phyloP scores from a whole-genome alignment of 2,797 vertebrate species.

The Xenopus petersii region DNA sequence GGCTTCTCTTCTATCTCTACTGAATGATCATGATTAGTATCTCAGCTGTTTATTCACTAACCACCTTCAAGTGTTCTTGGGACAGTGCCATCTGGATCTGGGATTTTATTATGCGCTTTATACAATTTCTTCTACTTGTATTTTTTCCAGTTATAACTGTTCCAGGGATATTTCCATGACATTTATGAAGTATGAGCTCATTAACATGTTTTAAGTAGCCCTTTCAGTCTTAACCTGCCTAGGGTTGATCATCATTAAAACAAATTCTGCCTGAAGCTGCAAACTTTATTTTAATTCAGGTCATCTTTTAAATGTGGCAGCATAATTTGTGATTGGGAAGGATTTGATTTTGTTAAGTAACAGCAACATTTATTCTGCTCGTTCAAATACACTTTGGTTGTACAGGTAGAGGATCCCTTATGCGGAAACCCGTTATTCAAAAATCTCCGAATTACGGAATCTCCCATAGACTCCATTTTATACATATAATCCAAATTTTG shows the following conservation, averaged over 20 bases:
- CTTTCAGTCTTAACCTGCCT: neutral
- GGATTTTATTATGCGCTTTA: slow-evolving; percentile 26
- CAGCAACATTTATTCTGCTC: too few relatives aligned
- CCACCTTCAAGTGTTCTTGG: slow-evolving; percentile 50
- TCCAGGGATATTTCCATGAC: slow-evolving; percentile 13
- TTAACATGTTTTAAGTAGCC: slow-evolving; percentile 13
- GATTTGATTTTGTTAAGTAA: too few relatives aligned
- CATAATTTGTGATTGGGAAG: too few relatives aligned
- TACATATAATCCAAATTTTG: too few relatives aligned
- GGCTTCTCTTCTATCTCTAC: slow-evolving; percentile 8
- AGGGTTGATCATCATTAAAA: neutral
- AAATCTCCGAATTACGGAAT: too few relatives aligned
- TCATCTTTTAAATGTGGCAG: too few relatives aligned
- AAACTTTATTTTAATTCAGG: neutral
- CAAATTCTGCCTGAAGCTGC: neutral
- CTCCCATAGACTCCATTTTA: too few relatives aligned
- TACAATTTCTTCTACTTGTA: slow-evolving; percentile 9
- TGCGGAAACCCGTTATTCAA: too few relatives aligned
- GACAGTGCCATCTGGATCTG: slow-evolving; percentile 39
- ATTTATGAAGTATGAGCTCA: slow-evolving; percentile 20
- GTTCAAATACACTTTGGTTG: too few relatives aligned
- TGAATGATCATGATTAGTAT: slow-evolving; percentile 49
- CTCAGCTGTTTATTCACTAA: slow-evolving; percentile 44
- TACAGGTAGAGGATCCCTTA: too few relatives aligned
- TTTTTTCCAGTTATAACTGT: slow-evolving; percentile 7